Evolutionary conservation across 2,888 invertebrate species (phyloP).

Genomic region (Nomada hirtipes): DNA sequence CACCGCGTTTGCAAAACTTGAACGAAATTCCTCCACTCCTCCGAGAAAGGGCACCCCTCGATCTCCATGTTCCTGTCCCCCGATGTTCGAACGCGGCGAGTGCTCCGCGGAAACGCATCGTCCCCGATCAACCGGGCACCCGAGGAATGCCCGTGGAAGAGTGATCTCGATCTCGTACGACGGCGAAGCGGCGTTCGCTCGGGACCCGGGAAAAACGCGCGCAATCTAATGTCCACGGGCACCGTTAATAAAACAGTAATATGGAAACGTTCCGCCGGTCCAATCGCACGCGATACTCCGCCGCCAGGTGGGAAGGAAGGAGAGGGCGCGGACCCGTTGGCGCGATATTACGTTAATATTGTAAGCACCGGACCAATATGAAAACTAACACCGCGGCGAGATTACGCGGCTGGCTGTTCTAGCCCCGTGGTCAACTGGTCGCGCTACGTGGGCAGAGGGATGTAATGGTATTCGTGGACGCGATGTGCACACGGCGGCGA

Average conservation of each 20-base stretch:
- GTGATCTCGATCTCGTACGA: background rate
- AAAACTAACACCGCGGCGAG: constrained; percentile 57
- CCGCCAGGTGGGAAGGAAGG: background rate
- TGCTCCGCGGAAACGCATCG: background rate
- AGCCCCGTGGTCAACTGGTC: constrained; percentile 5
- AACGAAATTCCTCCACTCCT: no score
- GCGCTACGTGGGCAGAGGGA: constrained; percentile 42
- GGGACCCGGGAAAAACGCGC: constrained; percentile 9
- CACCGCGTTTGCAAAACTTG: background rate
- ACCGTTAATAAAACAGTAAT: constrained; percentile 57
- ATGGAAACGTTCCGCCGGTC: constrained; percentile 28
- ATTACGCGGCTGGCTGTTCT: constrained; percentile 41
- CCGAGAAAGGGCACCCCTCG: no score
- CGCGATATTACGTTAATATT: constrained; percentile 57
- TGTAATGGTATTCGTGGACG: constrained; percentile 63
- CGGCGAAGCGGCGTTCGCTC: background rate
- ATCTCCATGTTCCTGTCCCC: no score
- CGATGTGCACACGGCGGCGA: constrained; percentile 40
- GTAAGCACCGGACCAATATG: constrained; percentile 55
- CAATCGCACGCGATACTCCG: constrained; percentile 2
- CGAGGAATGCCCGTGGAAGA: background rate
- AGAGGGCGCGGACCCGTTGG: constrained; percentile 1
- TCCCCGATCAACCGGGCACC: background rate
- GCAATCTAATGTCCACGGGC: constrained; percentile 39
- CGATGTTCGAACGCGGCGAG: no score